Evolutionary conservation across 1,140 invertebrate genomes (phyloP).

Genomic region (Heliconius eleuchia): DNA sequence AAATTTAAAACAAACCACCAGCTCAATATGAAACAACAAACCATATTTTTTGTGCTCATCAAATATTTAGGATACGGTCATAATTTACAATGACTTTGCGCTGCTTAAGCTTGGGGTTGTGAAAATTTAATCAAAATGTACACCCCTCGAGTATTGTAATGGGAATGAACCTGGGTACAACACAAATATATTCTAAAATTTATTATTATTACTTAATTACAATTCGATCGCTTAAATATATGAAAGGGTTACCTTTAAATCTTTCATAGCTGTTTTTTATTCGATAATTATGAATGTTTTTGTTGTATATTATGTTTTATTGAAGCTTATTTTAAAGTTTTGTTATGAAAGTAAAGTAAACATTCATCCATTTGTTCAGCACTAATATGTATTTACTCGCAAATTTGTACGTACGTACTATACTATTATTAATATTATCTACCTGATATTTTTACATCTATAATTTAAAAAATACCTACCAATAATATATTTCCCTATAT

Average conservation of each 20-base stretch:
- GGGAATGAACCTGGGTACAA: slow-evolving; percentile 45
- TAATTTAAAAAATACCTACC: too few relatives aligned
- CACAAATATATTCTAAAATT: slow-evolving; percentile 15
- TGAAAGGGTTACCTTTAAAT: background rate
- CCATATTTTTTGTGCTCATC: slow-evolving; percentile 52
- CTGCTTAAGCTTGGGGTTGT: slow-evolving; percentile 68
- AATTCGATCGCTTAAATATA: background rate
- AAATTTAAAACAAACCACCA: background rate
- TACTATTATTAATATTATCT: background rate
- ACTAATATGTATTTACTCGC: background rate
- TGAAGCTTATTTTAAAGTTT: background rate
- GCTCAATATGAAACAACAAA: slow-evolving; percentile 20
- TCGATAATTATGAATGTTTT: background rate
- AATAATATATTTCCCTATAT: too few relatives aligned
- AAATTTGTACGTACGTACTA: too few relatives aligned
- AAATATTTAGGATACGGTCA: slow-evolving; percentile 68
- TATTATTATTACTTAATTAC: background rate
- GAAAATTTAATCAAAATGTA: slow-evolving; percentile 76
- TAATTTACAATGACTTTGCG: slow-evolving; percentile 68
- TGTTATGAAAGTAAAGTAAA: background rate
- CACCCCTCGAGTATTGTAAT: slow-evolving; percentile 67
- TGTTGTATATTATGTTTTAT: background rate
- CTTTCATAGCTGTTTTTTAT: background rate
- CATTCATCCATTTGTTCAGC: background rate
- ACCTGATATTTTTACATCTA: too few relatives aligned